Evolutionary conservation across 2,888 invertebrate genomes (phyloP), one percentile per base, ranked within the genome.

Genomic region (Tetanocera ferruginea): DNA sequence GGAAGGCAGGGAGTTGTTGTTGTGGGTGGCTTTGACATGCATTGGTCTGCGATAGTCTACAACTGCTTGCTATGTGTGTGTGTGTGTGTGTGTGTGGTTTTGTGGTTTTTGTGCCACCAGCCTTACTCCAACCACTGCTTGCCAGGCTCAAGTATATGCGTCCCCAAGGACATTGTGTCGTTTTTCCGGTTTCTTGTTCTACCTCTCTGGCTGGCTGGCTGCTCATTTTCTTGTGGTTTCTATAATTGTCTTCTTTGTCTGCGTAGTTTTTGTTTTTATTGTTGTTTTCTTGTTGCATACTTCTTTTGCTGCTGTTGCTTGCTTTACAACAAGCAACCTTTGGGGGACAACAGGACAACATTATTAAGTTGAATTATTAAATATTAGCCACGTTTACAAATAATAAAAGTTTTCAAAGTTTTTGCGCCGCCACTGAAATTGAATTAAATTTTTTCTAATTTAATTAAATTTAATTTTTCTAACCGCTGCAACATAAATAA

Each of bases 361-460:
- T 81, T 82, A 82, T 82, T 79, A 81, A 81, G 78, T 79, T 83
- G 80, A 82, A 83, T 83, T 83, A 83, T 83, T 83, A 80, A 83
- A 80, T 78, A 83, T 80, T 79, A 81, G 81, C 69, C 73, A 80
- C 76, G 69, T 78, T 80, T 80, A 79, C 78, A 77, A 75, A 75
- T 67, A 75, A 75, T 75, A 67, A 75, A 66, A 75, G 34, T 67
- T 67, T 75, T 25, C 52, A 66, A 62, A 75, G 67, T 67, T 75
- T n/a, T 23, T 34, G 66, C 2, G 55, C 34, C 19, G 70, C 55
- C 34, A 37, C 72, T 17, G 43, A 64, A 75, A 75, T 75, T 75
- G 55, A 75, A 75, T 75, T 55, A 51, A 67, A 67, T 75, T 75
- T 72, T 72, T 60, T 70, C 17, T 28, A n/a, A 14, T 64, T 74